Evolutionary conservation across 2,797 vertebrate species (phyloP).

Genomic region (Lutjanus argentimaculatus): DNA sequence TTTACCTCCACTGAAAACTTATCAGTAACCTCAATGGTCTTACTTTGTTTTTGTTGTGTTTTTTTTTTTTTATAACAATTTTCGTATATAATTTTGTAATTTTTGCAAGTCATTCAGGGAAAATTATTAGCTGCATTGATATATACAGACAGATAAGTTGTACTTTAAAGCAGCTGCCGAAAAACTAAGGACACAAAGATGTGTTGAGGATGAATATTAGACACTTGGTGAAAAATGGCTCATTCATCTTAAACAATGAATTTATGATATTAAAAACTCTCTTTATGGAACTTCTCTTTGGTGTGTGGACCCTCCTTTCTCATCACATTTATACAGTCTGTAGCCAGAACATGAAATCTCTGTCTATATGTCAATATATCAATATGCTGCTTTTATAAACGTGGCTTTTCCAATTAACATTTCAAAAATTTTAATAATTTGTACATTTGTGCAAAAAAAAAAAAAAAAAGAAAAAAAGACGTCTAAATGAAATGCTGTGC

Average conservation of each 20-base stretch:
- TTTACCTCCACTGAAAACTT: not conserved
- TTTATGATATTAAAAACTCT: conserved; percentile 38
- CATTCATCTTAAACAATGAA: not conserved
- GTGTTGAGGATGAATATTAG: conserved; percentile 20
- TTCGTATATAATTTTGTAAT: not conserved
- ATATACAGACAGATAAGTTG: conserved; percentile 14
- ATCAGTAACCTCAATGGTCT: not conserved
- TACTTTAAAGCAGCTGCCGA: conserved; percentile 56
- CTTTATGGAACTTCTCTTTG: conserved; percentile 20
- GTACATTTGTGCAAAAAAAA: conserved; percentile 3
- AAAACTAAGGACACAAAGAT: conserved; percentile 16
- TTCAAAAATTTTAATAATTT: not conserved
- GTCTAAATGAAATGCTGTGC: conserved; percentile 33
- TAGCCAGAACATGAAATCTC: not conserved
- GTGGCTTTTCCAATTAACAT: not conserved
- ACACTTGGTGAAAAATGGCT: conserved; percentile 50
- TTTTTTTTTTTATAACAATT: not conserved
- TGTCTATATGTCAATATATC: too few relatives aligned
- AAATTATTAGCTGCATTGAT: conserved; percentile 32
- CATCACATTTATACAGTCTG: not conserved
- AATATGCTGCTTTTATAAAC: not conserved
- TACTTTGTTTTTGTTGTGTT: too few relatives aligned
- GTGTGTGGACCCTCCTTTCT: not conserved
- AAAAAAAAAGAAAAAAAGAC: too few relatives aligned
- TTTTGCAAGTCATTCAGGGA: conserved; percentile 4